Percentiles rank a stretch among this genome's conserved stretches.
Conservation (phyloP, 2,888 invertebrate genomes). For the Ferdinandea cuprea region DNA sequence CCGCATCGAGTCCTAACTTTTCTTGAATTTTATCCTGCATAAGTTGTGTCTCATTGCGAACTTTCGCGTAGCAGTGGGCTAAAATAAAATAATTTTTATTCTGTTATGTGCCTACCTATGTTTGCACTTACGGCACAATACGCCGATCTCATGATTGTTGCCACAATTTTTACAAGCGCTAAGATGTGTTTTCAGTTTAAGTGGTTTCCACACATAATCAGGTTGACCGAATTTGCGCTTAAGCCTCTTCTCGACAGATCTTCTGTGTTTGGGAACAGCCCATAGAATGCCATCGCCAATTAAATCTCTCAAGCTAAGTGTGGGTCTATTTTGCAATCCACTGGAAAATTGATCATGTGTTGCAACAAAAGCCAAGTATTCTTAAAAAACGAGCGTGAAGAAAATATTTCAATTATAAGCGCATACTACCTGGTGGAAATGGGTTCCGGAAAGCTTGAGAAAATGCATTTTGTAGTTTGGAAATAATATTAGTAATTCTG, state of each 20-base stretch:
- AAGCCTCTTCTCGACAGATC: slow-evolving; percentile 89
- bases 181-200: slow-evolving; percentile 89
- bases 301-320: slow-evolving; percentile 86
- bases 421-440: slow-evolving; percentile 84
- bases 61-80: slow-evolving; percentile 94
- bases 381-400: slow-evolving; percentile 5
- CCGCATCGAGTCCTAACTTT: slow-evolving; percentile 88
- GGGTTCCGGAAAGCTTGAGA: slow-evolving; percentile 80
- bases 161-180: slow-evolving; percentile 92
- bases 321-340: slow-evolving; percentile 76
- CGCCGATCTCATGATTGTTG: slow-evolving; percentile 90
- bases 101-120: not conserved
- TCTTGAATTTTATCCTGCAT: slow-evolving; percentile 91
- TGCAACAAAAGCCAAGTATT: slow-evolving; percentile 36
- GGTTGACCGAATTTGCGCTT: slow-evolving; percentile 89
- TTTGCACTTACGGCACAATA: slow-evolving; percentile 90
- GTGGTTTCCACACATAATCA: slow-evolving; percentile 87
- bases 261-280: slow-evolving; percentile 91
- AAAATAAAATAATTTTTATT: slow-evolving; percentile 74
- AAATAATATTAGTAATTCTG: slow-evolving; percentile 82
- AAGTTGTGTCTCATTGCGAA: slow-evolving; percentile 90
- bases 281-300: slow-evolving; percentile 90
- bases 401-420: not conserved
- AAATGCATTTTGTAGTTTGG: slow-evolving; percentile 82
- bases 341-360: not conserved